Percentiles rank a stretch among this genome's conserved stretches.
Evolutionary conservation across 2,888 invertebrate genomes (phyloP).

Genomic region (Parnassius glacialis): DNA sequence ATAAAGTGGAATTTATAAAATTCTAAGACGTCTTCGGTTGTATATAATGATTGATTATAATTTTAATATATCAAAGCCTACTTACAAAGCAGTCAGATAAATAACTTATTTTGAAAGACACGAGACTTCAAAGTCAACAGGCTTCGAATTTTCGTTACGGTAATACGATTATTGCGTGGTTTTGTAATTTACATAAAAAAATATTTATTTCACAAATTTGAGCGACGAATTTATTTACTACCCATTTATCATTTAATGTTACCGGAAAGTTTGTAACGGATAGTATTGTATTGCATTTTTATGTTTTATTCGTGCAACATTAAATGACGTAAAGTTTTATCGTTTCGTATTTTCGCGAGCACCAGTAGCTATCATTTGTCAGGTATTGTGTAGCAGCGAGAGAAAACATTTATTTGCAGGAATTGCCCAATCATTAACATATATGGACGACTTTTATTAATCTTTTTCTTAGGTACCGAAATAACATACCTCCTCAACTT

Average conservation of each 20-base stretch:
- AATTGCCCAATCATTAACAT: constrained; percentile 57
- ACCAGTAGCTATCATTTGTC: constrained; percentile 67
- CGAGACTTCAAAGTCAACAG: constrained; percentile 18
- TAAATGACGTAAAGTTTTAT: constrained; percentile 51
- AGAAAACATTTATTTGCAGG: constrained; percentile 61
- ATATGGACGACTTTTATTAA: constrained; percentile 42
- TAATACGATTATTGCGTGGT: constrained; percentile 23
- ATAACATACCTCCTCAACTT: not conserved
- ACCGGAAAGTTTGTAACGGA: constrained; percentile 6
- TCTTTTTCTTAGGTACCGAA: not conserved
- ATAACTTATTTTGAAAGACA: constrained; percentile 22
- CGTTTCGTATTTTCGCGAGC: constrained; percentile 62
- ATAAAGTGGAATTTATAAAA: constrained; percentile 15
- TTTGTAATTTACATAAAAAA: constrained; percentile 15
- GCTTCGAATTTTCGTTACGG: constrained; percentile 7
- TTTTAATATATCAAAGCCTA: constrained; percentile 23
- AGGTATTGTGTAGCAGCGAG: constrained; percentile 59
- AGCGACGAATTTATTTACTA: not conserved
- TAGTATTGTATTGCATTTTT: constrained; percentile 16
- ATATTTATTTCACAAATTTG: not conserved
- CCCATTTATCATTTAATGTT: constrained; percentile 14
- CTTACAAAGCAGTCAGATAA: constrained; percentile 20
- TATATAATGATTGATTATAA: constrained; percentile 5
- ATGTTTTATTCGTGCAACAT: constrained; percentile 12
- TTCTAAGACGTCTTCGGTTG: constrained; percentile 15